Percentiles rank a stretch among this genome's conserved stretches.
phyloP scores from a whole-genome alignment of 2,113 vertebrate species.

The Osmerus mordax region DNA sequence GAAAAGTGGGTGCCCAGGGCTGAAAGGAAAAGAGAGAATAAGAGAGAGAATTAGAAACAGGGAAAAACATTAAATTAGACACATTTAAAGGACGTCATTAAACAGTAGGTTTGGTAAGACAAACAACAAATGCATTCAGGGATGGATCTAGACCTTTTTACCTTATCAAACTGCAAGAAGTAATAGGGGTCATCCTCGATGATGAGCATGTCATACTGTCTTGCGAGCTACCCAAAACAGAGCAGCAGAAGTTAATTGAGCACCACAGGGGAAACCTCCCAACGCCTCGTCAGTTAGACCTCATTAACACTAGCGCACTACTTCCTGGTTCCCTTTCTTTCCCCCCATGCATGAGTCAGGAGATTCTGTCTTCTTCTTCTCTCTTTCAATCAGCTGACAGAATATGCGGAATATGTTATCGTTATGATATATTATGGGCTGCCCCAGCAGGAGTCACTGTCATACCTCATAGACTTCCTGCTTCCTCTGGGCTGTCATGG shows the following conservation, averaged over 20 bases:
- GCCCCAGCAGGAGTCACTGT: too few species aligned
- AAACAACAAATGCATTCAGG: not conserved
- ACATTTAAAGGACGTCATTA: not conserved
- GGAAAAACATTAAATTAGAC: not conserved
- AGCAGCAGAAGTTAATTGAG: not conserved
- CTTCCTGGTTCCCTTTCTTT: not conserved
- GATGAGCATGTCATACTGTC: conserved; percentile 89
- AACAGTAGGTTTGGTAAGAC: not conserved
- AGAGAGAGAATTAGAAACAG: conserved; percentile 4
- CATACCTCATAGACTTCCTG: conserved; percentile 85
- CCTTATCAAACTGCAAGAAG: conserved; percentile 94
- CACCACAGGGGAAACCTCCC: not conserved
- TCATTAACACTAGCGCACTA: not conserved
- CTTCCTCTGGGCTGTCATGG: conserved; percentile 82
- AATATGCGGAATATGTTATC: not conserved
- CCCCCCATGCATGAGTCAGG: not conserved
- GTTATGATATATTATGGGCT: not conserved
- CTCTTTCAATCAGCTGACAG: not conserved
- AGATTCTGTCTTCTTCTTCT: too few species aligned
- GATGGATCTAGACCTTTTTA: conserved; percentile 44
- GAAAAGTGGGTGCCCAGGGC: conserved; percentile 72
- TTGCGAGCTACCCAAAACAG: conserved; percentile 81
- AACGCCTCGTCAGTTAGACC: too few species aligned
- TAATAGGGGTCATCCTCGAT: conserved; percentile 98
- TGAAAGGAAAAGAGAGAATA: conserved; percentile 26